Base-by-base conservation (phyloP, 2,888 invertebrate species). In the Agrilus mali region DNA sequence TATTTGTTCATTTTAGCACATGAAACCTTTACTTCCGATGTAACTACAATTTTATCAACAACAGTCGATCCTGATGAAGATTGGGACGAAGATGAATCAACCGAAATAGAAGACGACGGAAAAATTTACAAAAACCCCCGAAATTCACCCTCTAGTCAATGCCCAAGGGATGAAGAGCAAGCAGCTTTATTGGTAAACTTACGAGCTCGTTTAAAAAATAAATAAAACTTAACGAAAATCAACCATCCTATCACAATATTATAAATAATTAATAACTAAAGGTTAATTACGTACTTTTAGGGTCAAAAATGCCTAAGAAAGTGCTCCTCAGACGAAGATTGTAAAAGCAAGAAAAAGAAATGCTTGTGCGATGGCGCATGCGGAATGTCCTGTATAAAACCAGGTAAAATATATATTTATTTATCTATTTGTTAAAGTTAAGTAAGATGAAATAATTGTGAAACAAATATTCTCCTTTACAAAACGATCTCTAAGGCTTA, bases 381-480 rank as follows among this genome's bases (percentile, higher is more conserved):
- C 60, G 97, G 97, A 44, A 85, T 92, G 80, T 94, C 94, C 42
- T 98, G 97, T 68, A 93, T 97, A 54, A 95, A 96, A 65, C 94
- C 93, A 65, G 89, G 93, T 92, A 56, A 73, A 31, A 10, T n/a
- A n/a, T n/a, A n/a, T n/a, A n/a, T n/a, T n/a, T n/a, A n/a, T n/a
- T n/a, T n/a, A n/a, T n/a, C n/a, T n/a, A n/a, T n/a, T n/a, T n/a
- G n/a, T n/a, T n/a, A n/a, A n/a, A n/a, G n/a, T n/a, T n/a, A n/a
- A n/a, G n/a, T n/a, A n/a, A n/a, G n/a, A n/a, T n/a, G 8, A 32
- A 12, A 41, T 17, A 17, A 8, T 16, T 33, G 2, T 13, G 36
- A 36, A 40, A 27, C 6, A 7, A 7, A 22, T 6, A 22, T 22
- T 22, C 7, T 22, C 13, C 10, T 20, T 33, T 7, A 39, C 12